phyloP scores from a whole-genome alignment of 2,888 invertebrate species.

The Teleogryllus oceanicus region DNA sequence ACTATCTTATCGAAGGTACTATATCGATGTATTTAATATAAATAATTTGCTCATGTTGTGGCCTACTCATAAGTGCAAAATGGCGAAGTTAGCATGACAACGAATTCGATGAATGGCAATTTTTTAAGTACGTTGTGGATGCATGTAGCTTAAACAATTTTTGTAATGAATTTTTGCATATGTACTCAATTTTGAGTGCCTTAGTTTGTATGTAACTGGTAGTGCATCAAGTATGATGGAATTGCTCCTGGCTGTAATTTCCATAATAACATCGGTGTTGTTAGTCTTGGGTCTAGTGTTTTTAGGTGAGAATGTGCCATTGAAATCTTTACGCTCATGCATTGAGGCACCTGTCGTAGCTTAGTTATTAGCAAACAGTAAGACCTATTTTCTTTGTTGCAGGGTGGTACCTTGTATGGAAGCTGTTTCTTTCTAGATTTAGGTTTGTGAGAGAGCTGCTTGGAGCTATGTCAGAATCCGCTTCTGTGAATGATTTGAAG shows the following conservation, averaged over 20 bases:
- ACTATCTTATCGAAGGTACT: slow-evolving; percentile 10
- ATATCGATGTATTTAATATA: neutral
- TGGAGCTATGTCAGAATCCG: slow-evolving; percentile 66
- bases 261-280: slow-evolving; percentile 55
- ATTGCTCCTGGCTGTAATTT: slow-evolving; percentile 50
- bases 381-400: slow-evolving; percentile 47
- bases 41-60: slow-evolving; percentile 25
- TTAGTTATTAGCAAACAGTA: neutral
- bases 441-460: slow-evolving; percentile 81
- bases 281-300: slow-evolving; percentile 57
- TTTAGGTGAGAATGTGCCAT: slow-evolving; percentile 53
- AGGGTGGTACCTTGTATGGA: slow-evolving; percentile 93
- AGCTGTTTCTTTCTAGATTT: slow-evolving; percentile 81
- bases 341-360: neutral
- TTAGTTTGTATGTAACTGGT: slow-evolving; percentile 21
- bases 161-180: neutral
- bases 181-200: slow-evolving; percentile 21
- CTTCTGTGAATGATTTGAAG: slow-evolving; percentile 58
- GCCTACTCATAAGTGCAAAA: slow-evolving; percentile 26
- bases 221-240: slow-evolving; percentile 32
- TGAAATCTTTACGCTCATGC: neutral
- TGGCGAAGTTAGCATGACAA: slow-evolving; percentile 27
- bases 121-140: neutral
- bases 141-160: slow-evolving; percentile 18
- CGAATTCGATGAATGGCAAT: neutral